Base-by-base conservation (phyloP, 2,797 vertebrate genomes). In the Botia almorhae region DNA sequence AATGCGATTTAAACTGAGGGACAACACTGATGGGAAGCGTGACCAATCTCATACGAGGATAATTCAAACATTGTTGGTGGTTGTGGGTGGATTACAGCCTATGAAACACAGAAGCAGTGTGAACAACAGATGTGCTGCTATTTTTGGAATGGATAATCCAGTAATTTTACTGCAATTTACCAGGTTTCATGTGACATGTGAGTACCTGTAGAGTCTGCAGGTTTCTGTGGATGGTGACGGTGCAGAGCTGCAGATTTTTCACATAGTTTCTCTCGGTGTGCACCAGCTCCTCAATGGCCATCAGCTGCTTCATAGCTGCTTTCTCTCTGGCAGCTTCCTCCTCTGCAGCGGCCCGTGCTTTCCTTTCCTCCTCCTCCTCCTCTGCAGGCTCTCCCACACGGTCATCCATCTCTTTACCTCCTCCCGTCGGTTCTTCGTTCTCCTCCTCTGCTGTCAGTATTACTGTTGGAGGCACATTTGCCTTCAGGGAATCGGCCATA, bases 241-340 rank as follows among this genome's bases (percentile, higher is more conserved):
- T 90, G 3, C 95, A 95, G 21, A 97, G 81, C 26, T 92, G 92
- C 29, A 99, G 88, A 82, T 90, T 85, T 60, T 92, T 91, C 0
- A 98, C 90, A n/a, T 96, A 99, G 86, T 93, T 96, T 87, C 87
- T 91, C 91, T 99, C 98, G 0, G 96, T 97, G 83, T 93, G 86
- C 17, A 98, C 86, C 74, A 99, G 90, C 84, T 99, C 97, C 77
- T 94, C 91, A 4, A 95, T 74, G 0, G 95, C 92, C 88, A 96
- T 87, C 61, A 63, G 81, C 91, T 96, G 97, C 12, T 90, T 95
- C 82, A 94, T 93, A 21, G 92, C 87, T 0, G 29, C 85, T 78
- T 82, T 91, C 88, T 95, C 91, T 0, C 82, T 89, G 48, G 90
- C 87, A 0, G 84, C 84, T 1, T 85, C 84, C 0, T 87, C 89